Evolutionary conservation across 2,113 vertebrate genomes (phyloP).

Genomic region (Phyllopteryx taeniolatus): DNA sequence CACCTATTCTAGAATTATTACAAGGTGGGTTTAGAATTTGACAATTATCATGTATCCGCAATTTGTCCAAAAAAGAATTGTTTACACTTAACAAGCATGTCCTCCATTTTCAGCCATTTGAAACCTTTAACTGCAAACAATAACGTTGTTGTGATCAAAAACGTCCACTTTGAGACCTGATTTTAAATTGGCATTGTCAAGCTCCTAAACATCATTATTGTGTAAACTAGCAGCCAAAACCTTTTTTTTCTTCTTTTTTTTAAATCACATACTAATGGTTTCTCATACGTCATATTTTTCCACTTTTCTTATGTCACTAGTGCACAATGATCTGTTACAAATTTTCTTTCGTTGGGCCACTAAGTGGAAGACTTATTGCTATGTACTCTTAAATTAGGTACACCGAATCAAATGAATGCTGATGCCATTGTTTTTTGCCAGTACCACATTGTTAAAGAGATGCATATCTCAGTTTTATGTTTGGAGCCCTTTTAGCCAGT

Average conservation of each 20-base stretch:
- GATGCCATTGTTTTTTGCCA: neutral
- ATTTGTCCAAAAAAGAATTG: too few relatives aligned
- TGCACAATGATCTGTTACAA: neutral
- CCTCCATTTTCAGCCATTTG: neutral
- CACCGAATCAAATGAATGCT: neutral
- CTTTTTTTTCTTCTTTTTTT: neutral
- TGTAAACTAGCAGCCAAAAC: neutral
- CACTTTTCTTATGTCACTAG: neutral
- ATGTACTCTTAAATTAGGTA: neutral
- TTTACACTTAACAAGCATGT: too few relatives aligned
- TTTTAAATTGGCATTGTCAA: neutral
- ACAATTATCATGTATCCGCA: too few relatives aligned
- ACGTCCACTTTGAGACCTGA: neutral
- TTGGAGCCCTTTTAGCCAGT: neutral
- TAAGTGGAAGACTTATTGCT: neutral
- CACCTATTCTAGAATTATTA: too few relatives aligned
- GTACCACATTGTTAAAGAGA: neutral
- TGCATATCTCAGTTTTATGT: neutral
- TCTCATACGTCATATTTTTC: neutral
- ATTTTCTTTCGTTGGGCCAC: neutral
- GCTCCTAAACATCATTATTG: neutral
- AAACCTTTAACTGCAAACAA: neutral
- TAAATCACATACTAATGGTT: neutral
- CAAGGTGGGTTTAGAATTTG: too few relatives aligned
- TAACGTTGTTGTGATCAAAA: too few relatives aligned